A percentile compares a stretch with the other conserved stretches of the same genome.
These are phyloP conservation scores for Diadegma fenestrale DNA, from an alignment of 2,888 invertebrate genomes.

Conservation along the genomic window DNA sequence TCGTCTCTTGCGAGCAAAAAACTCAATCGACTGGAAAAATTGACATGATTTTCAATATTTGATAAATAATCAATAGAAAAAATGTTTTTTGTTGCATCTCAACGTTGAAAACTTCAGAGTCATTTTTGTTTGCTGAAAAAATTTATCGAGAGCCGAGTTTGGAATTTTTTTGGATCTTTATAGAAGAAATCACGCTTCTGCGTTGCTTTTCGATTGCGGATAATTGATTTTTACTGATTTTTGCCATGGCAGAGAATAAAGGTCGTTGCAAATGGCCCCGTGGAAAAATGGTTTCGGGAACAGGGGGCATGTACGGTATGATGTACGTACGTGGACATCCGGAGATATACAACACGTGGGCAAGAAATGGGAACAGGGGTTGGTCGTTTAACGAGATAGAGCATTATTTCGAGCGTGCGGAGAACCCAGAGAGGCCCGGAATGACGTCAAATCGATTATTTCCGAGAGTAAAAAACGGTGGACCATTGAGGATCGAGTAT, in stretches of 20 bases:
- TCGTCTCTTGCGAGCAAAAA: no score
- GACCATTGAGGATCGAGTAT: conserved; percentile 81
- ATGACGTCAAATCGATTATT: conserved; percentile 73
- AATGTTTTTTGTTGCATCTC: no score
- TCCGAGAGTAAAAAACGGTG: conserved; percentile 66
- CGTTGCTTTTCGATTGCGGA: no score
- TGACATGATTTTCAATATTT: no score
- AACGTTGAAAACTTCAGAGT: no score
- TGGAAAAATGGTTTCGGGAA: conserved; percentile 87
- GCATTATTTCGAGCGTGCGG: conserved; percentile 86
- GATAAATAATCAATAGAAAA: no score
- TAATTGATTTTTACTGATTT: neutral
- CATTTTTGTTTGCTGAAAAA: neutral
- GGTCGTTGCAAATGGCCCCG: conserved; percentile 86
- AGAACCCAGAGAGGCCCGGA: conserved; percentile 82
- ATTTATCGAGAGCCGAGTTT: neutral
- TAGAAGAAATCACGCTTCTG: neutral
- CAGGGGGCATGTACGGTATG: conserved; percentile 88
- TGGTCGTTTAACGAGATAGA: conserved; percentile 87
- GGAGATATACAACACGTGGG: conserved; percentile 87
- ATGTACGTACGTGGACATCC: conserved; percentile 87
- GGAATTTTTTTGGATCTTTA: neutral
- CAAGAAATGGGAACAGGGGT: conserved; percentile 85
- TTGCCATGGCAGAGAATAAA: conserved; percentile 72
- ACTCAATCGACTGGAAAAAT: no score